phyloP scores from a whole-genome alignment of 2,113 vertebrate species.

The Psammodynastes pulverulentus region DNA sequence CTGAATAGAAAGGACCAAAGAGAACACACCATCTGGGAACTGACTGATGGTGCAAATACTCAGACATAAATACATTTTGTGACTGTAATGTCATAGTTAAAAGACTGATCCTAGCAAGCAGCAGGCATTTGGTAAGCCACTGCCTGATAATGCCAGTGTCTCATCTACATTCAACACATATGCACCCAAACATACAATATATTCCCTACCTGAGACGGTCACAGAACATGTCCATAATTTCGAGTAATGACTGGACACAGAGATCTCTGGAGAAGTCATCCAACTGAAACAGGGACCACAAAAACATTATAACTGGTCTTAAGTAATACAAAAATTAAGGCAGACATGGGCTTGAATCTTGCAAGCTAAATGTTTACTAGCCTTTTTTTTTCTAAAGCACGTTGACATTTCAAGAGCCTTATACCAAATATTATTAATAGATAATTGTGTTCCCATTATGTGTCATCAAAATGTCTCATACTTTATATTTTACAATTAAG shows the following conservation, averaged over 20 bases:
- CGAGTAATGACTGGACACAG: conserved; percentile 88
- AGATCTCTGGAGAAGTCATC: conserved; percentile 95
- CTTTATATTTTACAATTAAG: not conserved
- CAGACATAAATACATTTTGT: not conserved
- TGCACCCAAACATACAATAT: not conserved
- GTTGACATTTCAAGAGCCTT: not conserved
- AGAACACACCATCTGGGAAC: not conserved
- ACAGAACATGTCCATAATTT: conserved; percentile 98
- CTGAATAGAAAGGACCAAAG: not conserved
- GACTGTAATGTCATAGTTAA: not conserved
- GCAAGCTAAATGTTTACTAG: not conserved
- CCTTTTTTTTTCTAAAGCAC: not conserved
- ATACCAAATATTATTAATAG: not conserved
- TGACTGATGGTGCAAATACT: not conserved
- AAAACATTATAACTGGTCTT: not conserved
- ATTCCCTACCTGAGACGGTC: conserved; percentile 84
- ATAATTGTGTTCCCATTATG: not conserved
- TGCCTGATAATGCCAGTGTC: accelerated
- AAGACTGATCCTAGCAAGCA: not conserved
- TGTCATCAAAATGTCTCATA: not conserved
- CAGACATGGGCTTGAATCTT: not conserved
- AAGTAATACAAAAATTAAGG: not conserved
- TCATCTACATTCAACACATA: not conserved
- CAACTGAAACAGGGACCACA: conserved; percentile 73
- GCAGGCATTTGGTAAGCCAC: too few relatives aligned